Base-by-base conservation (phyloP, 1,140 invertebrate species). In the Apis laboriosa region DNA sequence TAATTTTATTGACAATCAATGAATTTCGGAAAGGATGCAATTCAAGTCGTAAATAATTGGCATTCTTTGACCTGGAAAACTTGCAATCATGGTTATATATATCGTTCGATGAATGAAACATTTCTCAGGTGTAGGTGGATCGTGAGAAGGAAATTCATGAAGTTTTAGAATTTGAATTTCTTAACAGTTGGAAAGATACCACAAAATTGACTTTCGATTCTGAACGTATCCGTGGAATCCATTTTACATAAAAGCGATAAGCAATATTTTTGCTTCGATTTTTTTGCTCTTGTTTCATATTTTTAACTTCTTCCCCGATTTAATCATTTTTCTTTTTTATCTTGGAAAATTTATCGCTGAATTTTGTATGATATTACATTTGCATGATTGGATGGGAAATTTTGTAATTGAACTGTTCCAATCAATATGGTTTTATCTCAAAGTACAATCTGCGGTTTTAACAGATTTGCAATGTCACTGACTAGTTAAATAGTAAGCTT, bases 151-250 rank as follows among this genome's bases (percentile, higher is more conserved):
- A 55, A 51, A 67, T 82, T 61, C 64, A 43, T 61, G n/a, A 21
- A 53, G 61, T 72, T 84, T 87, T 87, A 87, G 67, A 87, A 86
- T 87, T 87, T 80, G 72, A 87, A 87, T 83, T 86, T 84, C 85
- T 83, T 49, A 63, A 64, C 80, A 67, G 64, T n/a, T 17, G 56
- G 75, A 43, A 71, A 43, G 58, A 3, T 58, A 67, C n/a, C 17
- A 7, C n/a, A 49, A 55, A 77, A 83, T 77, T 43, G 66, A 28
- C 55, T 64, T 49, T 51, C 80, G 55, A 68, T 67, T 67, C 67
- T 43, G n/a, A 73, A 24, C 9, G n/a, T 49, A 70, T 21, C 58
- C 2, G 19, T 15, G 9, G 51, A 71, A 71, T 78, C 34, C 51
- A 28, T 43, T 58, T 58, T 49, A 2, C 58, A 51, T 64, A 21